Evolutionary conservation across 2,113 vertebrate genomes (phyloP).

Genomic region (Istiophorus platypterus): DNA sequence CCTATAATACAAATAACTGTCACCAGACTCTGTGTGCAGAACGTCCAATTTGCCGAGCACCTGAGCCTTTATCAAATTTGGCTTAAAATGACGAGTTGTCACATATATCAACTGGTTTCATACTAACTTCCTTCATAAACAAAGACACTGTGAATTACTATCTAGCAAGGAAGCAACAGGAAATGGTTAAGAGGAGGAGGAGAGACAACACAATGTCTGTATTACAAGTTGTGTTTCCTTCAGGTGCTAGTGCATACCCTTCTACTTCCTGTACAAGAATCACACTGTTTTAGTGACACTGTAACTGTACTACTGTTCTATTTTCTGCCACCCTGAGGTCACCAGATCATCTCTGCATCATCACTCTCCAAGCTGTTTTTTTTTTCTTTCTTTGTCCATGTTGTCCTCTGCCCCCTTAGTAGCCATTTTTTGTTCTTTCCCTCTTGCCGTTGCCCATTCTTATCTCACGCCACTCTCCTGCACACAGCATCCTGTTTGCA

Average conservation of each 20-base stretch:
- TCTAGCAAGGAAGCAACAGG: slow-evolving; percentile 63
- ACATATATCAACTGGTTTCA: slow-evolving; percentile 10
- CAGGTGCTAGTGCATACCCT: slow-evolving; percentile 37
- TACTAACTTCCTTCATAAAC: slow-evolving; percentile 16
- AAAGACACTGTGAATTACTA: not conserved
- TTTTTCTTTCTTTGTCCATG: slow-evolving; percentile 24
- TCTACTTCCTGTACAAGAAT: slow-evolving; percentile 62
- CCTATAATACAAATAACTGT: slow-evolving; percentile 14
- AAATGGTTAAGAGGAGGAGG: slow-evolving; percentile 62
- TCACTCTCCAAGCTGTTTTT: slow-evolving; percentile 43
- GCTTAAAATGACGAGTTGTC: slow-evolving; percentile 19
- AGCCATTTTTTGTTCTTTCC: slow-evolving; percentile 45
- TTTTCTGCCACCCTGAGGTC: slow-evolving; percentile 29
- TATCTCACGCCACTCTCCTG: slow-evolving; percentile 77
- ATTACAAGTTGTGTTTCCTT: slow-evolving; percentile 50
- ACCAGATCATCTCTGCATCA: slow-evolving; percentile 34
- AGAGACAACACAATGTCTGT: slow-evolving; percentile 37
- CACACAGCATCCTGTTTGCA: slow-evolving; percentile 85
- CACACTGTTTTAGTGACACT: slow-evolving; percentile 3
- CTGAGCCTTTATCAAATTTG: not conserved
- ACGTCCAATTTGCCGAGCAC: not conserved
- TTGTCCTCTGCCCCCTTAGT: slow-evolving; percentile 45
- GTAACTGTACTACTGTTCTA: slow-evolving; percentile 23
- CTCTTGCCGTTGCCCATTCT: slow-evolving; percentile 57
- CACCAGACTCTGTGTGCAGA: not conserved